phyloP scores from a whole-genome alignment of 2,888 invertebrate genomes.

The Cenopis cana region DNA sequence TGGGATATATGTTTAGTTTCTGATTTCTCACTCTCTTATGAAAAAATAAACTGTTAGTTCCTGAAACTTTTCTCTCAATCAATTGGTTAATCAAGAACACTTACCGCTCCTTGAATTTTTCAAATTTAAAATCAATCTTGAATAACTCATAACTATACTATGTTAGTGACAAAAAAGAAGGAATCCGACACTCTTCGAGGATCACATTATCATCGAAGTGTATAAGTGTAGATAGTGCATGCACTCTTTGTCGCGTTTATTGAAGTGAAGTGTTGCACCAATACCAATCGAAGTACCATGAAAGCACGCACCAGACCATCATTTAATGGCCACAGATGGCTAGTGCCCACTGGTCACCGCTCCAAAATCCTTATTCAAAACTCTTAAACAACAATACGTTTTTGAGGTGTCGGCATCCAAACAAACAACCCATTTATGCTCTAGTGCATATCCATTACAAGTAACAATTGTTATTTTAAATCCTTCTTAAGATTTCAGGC shows the following conservation, averaged over 20 bases:
- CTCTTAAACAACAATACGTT: slow-evolving; percentile 56
- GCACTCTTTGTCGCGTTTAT: slow-evolving; percentile 10
- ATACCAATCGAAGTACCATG: slow-evolving; percentile 15
- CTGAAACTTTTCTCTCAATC: no score
- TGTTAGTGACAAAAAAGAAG: no score
- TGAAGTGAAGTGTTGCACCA: slow-evolving; percentile 39
- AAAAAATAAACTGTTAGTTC: no score
- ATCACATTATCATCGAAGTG: slow-evolving; percentile 18
- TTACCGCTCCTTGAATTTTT: no score
- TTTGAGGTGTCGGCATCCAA: slow-evolving; percentile 66
- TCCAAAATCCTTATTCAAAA: slow-evolving; percentile 47
- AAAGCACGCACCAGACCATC: slow-evolving; percentile 37
- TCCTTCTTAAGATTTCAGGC: slow-evolving; percentile 64
- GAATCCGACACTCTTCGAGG: slow-evolving; percentile 6
- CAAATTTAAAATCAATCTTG: no score
- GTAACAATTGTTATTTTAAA: slow-evolving; percentile 66
- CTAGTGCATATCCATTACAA: slow-evolving; percentile 83
- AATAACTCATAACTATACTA: no score
- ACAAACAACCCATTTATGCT: slow-evolving; percentile 75
- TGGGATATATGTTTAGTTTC: no score
- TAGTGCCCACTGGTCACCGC: slow-evolving; percentile 51
- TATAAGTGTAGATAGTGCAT: slow-evolving; percentile 13
- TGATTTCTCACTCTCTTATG: no score
- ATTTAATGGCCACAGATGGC: slow-evolving; percentile 41
- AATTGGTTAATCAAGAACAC: no score